phyloP scores from a whole-genome alignment of 2,113 vertebrate species.

The Odontophorus gujanensis region DNA sequence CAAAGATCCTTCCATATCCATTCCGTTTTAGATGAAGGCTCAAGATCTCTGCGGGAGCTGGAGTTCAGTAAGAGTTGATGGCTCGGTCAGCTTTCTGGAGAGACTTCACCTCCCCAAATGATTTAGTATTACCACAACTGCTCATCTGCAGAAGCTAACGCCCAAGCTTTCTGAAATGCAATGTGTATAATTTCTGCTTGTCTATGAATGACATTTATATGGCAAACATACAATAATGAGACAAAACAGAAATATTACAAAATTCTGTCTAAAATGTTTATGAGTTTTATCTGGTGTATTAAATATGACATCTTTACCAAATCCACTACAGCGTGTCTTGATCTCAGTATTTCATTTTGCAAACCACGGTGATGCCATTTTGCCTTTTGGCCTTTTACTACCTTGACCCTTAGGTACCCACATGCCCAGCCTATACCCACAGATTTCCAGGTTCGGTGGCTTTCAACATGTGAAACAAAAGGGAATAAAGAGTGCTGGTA shows the following conservation, averaged over 20 bases:
- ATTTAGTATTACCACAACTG: not conserved
- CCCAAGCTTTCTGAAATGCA: not conserved
- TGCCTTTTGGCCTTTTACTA: not conserved
- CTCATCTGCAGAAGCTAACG: not conserved
- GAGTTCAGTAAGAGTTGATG: not conserved
- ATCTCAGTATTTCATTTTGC: not conserved
- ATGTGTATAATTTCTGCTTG: not conserved
- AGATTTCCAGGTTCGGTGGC: not conserved
- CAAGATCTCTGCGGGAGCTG: not conserved
- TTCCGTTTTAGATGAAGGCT: not conserved
- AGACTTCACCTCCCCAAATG: not conserved
- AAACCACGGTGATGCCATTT: not conserved
- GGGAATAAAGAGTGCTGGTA: not conserved
- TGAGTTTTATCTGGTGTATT: conserved; percentile 39
- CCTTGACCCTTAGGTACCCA: not conserved
- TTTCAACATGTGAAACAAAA: not conserved
- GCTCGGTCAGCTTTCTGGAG: not conserved
- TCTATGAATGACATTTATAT: conserved; percentile 10
- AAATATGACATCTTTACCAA: conserved; percentile 32
- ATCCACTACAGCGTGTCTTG: not conserved
- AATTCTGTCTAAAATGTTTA: conserved; percentile 10
- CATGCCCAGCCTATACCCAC: not conserved
- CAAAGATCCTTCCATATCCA: not conserved
- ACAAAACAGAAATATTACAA: conserved; percentile 19
- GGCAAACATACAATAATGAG: conserved; percentile 44